Conservation (phyloP, 2,113 vertebrate species). For the Capricornis sumatraensis region DNA sequence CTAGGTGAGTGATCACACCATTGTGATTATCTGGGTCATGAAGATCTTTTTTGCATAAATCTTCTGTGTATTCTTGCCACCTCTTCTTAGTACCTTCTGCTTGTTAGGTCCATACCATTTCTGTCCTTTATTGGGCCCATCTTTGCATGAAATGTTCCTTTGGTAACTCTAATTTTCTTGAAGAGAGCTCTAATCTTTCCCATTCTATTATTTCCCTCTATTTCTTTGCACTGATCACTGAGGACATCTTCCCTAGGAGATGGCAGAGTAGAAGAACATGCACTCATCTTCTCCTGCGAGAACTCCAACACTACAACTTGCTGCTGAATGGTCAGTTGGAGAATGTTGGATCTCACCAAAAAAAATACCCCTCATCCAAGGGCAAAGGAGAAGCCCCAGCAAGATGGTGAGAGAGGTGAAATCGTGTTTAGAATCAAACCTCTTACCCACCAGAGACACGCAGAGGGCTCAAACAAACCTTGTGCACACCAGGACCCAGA, state of each 20-base stretch:
- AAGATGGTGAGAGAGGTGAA: background rate
- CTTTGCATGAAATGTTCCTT: background rate
- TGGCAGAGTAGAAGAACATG: background rate
- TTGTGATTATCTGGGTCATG: background rate
- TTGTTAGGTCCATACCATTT: background rate
- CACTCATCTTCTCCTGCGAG: background rate
- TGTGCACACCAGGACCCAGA: background rate
- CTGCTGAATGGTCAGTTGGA: background rate
- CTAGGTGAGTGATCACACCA: background rate
- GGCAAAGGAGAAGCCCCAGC: background rate
- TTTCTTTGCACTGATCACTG: background rate
- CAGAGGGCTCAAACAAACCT: background rate
- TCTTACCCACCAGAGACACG: background rate
- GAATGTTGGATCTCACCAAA: background rate
- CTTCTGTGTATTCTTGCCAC: background rate
- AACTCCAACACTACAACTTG: background rate
- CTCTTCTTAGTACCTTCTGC: background rate
- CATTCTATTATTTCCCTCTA: background rate
- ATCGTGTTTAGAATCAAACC: background rate
- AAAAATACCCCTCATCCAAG: background rate
- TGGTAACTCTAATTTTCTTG: background rate
- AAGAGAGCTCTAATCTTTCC: background rate
- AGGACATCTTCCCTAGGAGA: background rate
- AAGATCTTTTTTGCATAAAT: background rate
- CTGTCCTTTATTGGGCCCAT: background rate